Base-by-base conservation (phyloP, 2,113 vertebrate species). In the Scartelaos histophorus region DNA sequence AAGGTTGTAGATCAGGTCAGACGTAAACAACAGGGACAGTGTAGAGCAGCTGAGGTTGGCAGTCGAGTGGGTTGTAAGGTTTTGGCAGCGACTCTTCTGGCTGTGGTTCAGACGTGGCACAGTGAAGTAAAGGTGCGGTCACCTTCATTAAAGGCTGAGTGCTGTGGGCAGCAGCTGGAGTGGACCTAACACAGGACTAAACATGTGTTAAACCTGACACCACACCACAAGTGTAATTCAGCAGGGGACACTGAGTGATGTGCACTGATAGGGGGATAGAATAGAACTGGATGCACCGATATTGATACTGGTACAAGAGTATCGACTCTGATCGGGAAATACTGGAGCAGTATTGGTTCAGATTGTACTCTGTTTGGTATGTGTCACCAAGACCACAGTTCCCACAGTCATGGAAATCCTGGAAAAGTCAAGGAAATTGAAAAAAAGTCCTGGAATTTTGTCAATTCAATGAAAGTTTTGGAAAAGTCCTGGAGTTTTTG, bases 51-150 rank as follows among this genome's bases (percentile, higher is more conserved):
- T 19, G 62, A 53, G 64, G 19, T 53, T 35, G 35, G 57, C 61
- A 60, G 43, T 45, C 46, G 47, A 61, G 67, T 29, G 67, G 67
- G 66, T 66, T 54, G 22, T 76, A 66, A 69, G 73, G 74, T 79
- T 76, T 68, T 69, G 45, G 71, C 58, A 29, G 67, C 75, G 79
- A 71, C 72, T 71, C 19, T 38, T 78, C 49, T 72, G 70, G 71
- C 80, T 74, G 84, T 71, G 61, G 75, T 70, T 85, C 67, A 75
- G 17, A 77, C 60, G 74, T 81, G 67, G 79, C 73, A 78, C 76
- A 62, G 67, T 70, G 70, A 79, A 78, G 46, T n/a, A 67, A 81
- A 82, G 69, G 69, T 75, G 51, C 34, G 17, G 61, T 79, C 69
- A 81, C 17, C 22, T 22, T 77, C 45, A 57, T 53, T 61, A 70